A percentile compares a stretch with the other conserved stretches of the same genome.
phyloP scores from a whole-genome alignment of 2,113 vertebrate species.

The Ptilorrhoa leucosticta region DNA sequence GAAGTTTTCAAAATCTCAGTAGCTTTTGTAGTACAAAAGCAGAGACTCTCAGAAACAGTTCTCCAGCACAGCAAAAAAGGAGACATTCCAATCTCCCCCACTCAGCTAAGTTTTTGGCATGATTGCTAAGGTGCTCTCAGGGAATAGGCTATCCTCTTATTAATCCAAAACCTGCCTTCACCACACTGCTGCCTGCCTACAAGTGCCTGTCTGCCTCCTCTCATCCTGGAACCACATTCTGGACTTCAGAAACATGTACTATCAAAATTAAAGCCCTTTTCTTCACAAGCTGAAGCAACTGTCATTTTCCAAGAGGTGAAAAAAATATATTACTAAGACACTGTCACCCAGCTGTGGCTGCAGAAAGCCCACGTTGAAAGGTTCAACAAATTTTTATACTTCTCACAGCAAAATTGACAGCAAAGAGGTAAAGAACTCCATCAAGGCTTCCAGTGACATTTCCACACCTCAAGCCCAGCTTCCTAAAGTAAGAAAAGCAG shows the following conservation, averaged over 20 bases:
- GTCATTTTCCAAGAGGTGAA: neutral
- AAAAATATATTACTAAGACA: neutral
- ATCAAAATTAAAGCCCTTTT: neutral
- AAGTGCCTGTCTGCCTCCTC: neutral
- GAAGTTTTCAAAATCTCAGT: neutral
- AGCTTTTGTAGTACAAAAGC: neutral
- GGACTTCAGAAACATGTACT: neutral
- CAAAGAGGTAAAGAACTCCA: neutral
- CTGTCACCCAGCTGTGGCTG: neutral
- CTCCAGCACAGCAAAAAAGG: neutral
- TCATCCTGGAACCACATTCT: neutral
- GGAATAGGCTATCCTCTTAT: neutral
- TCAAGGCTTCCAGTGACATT: neutral
- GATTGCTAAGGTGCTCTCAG: neutral
- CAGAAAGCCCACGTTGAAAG: rapidly evolving
- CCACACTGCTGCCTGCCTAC: neutral
- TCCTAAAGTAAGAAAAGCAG: neutral
- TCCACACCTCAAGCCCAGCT: neutral
- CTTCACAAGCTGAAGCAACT: neutral
- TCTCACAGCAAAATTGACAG: neutral
- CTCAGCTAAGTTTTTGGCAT: neutral
- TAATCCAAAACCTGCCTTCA: neutral
- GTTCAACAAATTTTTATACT: neutral
- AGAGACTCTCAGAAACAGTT: neutral
- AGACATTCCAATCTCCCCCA: neutral